Evolutionary conservation across 2,113 vertebrate genomes (phyloP).

Genomic region (Podiceps cristatus): DNA sequence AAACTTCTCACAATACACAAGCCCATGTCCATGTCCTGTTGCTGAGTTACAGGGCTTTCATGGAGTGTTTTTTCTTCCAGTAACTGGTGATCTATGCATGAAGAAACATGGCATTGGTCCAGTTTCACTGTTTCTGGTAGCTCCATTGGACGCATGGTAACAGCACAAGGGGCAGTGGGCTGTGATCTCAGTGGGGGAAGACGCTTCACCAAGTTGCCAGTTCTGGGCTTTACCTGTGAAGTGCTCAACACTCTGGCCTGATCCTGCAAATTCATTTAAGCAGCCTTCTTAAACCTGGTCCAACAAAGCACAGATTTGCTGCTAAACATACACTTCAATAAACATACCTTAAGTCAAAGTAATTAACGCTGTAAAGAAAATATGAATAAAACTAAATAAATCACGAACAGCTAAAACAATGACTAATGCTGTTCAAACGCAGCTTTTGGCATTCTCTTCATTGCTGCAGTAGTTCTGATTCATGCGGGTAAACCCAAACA

Average conservation of each 20-base stretch:
- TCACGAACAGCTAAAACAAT: background rate
- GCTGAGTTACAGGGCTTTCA: background rate
- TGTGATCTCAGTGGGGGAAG: background rate
- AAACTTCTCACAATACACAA: fast-evolving
- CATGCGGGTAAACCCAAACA: background rate
- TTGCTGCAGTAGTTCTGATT: background rate
- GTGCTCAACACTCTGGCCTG: background rate
- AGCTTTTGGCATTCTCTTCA: background rate
- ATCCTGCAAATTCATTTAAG: background rate
- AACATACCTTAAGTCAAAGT: background rate
- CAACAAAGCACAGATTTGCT: background rate
- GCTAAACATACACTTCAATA: background rate
- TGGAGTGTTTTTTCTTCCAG: background rate
- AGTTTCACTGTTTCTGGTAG: background rate
- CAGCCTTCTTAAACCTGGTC: background rate
- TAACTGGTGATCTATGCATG: background rate
- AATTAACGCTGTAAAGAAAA: background rate
- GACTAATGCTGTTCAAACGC: background rate
- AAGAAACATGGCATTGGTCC: background rate
- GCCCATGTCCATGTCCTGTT: fast-evolving
- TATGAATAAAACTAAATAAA: background rate
- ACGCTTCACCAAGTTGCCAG: background rate
- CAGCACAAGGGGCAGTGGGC: background rate
- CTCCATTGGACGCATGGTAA: background rate
- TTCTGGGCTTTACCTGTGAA: background rate